Evolutionary conservation across 2,888 invertebrate genomes (phyloP).

Genomic region (Malachius bipustulatus): DNA sequence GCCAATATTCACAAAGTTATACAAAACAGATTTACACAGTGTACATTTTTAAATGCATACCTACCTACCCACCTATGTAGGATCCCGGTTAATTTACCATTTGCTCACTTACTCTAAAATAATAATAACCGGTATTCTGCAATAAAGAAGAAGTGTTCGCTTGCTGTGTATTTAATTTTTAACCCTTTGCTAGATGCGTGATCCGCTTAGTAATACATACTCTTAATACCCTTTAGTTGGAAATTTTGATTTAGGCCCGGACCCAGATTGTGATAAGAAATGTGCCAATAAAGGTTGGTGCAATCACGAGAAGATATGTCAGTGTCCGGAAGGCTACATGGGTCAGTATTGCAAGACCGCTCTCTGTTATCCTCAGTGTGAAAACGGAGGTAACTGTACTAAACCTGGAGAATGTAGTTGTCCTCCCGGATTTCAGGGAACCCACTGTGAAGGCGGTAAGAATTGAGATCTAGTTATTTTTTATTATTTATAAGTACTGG

Average conservation of each 20-base stretch:
- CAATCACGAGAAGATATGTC: slow-evolving; percentile 72
- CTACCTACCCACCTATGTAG: too few relatives aligned
- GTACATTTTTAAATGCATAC: too few relatives aligned
- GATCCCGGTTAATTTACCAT: too few relatives aligned
- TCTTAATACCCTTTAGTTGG: slow-evolving; percentile 10
- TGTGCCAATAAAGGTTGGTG: slow-evolving; percentile 79
- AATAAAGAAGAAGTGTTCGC: too few relatives aligned
- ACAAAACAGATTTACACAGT: too few relatives aligned
- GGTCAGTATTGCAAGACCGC: slow-evolving; percentile 83
- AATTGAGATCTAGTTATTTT: too few relatives aligned
- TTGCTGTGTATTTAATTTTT: too few relatives aligned
- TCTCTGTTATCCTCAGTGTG: slow-evolving; percentile 82
- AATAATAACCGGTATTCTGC: too few relatives aligned
- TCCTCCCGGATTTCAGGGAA: slow-evolving; percentile 80
- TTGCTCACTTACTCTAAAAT: too few relatives aligned
- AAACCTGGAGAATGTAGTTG: slow-evolving; percentile 83
- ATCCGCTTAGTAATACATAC: too few relatives aligned
- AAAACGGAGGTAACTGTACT: slow-evolving; percentile 87
- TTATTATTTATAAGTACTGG: slow-evolving; percentile 15
- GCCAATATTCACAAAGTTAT: too few relatives aligned
- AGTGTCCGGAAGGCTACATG: slow-evolving; percentile 83
- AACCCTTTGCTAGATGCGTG: too few relatives aligned
- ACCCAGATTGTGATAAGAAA: slow-evolving; percentile 80
- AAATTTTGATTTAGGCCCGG: slow-evolving; percentile 50
- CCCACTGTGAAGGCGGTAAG: slow-evolving; percentile 83